A percentile compares a stretch with the other conserved stretches of the same genome.
Conservation (phyloP, 2,797 vertebrate species). For the Lagocephalus sceleratus region DNA sequence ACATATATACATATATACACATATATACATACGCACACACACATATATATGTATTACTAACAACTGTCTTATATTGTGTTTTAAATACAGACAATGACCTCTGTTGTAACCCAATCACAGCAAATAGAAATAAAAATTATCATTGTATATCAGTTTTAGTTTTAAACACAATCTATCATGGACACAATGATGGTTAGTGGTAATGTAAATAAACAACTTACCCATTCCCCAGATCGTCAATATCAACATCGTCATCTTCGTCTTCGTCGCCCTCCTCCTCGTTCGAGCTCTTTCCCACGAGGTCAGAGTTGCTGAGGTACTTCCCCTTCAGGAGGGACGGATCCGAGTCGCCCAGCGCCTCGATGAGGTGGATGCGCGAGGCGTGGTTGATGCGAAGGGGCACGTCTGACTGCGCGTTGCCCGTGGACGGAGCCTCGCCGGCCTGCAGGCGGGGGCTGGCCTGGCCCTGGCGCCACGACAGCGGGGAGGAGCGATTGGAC, state of each 20-base stretch:
- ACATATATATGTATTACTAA: too few species aligned
- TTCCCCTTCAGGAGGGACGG: slow-evolving; percentile 85
- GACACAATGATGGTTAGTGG: neutral
- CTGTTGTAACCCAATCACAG: too few species aligned
- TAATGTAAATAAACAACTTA: slow-evolving; percentile 58
- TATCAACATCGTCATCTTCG: slow-evolving; percentile 73
- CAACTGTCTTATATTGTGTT: too few species aligned
- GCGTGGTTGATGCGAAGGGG: slow-evolving; percentile 85
- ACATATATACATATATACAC: too few species aligned
- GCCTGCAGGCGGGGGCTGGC: slow-evolving; percentile 94
- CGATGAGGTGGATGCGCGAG: slow-evolving; percentile 86
- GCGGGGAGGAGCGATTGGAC: slow-evolving; percentile 91
- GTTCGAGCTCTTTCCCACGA: slow-evolving; percentile 77
- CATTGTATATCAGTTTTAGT: too few species aligned
- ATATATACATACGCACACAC: too few species aligned
- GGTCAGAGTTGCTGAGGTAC: slow-evolving; percentile 85
- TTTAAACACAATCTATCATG: too few species aligned
- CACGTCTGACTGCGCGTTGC: slow-evolving; percentile 71
- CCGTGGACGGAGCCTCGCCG: slow-evolving; percentile 87
- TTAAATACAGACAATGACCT: too few species aligned
- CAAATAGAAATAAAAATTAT: too few species aligned
- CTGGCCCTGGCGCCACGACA: slow-evolving; percentile 94
- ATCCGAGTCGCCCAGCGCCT: slow-evolving; percentile 83
- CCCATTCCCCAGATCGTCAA: slow-evolving; percentile 90
- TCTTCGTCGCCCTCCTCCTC: slow-evolving; percentile 73